Evolutionary conservation across 2,888 invertebrate genomes (phyloP).

Genomic region (Tachina grossa): DNA sequence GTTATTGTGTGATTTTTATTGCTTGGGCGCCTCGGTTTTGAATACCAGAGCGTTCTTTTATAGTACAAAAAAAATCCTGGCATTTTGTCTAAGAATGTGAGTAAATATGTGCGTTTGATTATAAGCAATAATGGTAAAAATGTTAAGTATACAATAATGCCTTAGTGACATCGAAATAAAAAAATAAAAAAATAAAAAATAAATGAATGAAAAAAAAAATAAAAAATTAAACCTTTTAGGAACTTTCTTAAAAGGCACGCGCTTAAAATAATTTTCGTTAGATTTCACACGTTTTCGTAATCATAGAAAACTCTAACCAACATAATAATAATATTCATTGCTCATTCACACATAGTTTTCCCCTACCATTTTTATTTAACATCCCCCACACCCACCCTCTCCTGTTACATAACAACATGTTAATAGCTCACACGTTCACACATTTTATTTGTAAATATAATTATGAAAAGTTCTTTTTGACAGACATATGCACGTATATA

Average conservation of each 20-base stretch:
- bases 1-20: conserved; percentile 77
- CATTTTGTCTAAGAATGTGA: background rate
- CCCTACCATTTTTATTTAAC: background rate
- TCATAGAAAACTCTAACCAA: conserved; percentile 46
- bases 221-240: conserved; percentile 63
- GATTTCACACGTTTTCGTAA: conserved; percentile 65
- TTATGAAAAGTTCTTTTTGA: conserved; percentile 23
- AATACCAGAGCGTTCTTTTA: conserved; percentile 76
- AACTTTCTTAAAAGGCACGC: conserved; percentile 69
- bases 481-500: too few species aligned
- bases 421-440: conserved; percentile 4
- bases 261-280: conserved; percentile 62
- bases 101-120: background rate
- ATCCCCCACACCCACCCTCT: background rate
- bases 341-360: conserved; percentile 34
- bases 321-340: background rate
- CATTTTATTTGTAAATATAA: background rate
- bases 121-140: conserved; percentile 54
- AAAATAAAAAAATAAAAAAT: conserved; percentile 1
- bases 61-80: background rate
- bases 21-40: conserved; percentile 78
- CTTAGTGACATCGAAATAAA: background rate
- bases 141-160: conserved; percentile 47
- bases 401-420: background rate
- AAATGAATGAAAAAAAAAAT: conserved; percentile 24